Conservation (phyloP, 1,140 invertebrate genomes). For the Listronotus oregonensis region DNA sequence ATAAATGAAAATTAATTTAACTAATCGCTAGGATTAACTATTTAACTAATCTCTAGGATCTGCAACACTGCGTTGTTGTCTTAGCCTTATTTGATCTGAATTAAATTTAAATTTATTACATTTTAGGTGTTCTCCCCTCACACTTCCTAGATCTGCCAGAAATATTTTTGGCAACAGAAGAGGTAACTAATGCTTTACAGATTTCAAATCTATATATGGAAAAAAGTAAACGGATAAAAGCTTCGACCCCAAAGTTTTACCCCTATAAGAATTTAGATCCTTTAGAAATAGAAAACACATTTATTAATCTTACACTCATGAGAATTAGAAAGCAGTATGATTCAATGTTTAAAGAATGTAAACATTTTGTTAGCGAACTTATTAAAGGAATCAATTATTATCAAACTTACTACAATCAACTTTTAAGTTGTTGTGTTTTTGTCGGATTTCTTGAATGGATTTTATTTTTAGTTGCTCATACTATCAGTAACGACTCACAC, state of each 20-base stretch:
- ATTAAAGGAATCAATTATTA: not conserved
- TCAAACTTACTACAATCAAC: not conserved
- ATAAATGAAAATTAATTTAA: too few species aligned
- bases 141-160: constrained; percentile 1
- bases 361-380: not conserved
- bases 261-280: not conserved
- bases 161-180: not conserved
- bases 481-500: not conserved
- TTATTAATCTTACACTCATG: not conserved
- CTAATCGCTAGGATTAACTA: too few species aligned
- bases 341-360: not conserved
- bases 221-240: not conserved
- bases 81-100: too few species aligned
- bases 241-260: not conserved
- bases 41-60: too few species aligned
- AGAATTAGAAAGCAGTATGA: not conserved
- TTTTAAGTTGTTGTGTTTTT: constrained; percentile 1
- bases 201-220: not conserved
- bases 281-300: not conserved
- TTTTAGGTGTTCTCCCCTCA: constrained; percentile 2
- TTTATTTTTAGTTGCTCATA: not conserved
- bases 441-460: not conserved
- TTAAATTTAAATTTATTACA: not conserved
- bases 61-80: too few species aligned
- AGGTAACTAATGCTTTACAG: constrained; percentile 4